These are phyloP conservation scores for Corydoras maculifer DNA, from an alignment of 2,113 vertebrate species.

Conservation along the genomic window DNA sequence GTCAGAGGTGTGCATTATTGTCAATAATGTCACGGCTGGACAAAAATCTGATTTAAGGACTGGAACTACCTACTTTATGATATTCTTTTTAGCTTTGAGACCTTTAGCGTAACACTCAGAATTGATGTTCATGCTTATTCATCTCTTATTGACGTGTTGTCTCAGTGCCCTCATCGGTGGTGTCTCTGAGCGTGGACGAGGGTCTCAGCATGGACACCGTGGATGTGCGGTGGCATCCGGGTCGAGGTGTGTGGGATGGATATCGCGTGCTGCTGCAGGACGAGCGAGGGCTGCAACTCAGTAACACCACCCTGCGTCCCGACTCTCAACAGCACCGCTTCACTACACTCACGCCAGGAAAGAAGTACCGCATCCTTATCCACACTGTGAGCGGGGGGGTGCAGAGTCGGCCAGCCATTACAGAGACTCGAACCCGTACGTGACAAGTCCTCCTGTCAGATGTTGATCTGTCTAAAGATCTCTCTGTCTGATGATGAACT, in stretches of 20 bases:
- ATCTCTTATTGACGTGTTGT: background rate
- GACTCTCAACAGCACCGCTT: constrained; percentile 68
- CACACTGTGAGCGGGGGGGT: constrained; percentile 80
- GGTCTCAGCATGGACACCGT: constrained; percentile 71
- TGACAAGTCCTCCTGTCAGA: background rate
- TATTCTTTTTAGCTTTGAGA: too few relatives aligned
- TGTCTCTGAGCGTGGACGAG: constrained; percentile 66
- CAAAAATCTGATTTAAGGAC: too few relatives aligned
- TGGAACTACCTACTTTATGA: too few relatives aligned
- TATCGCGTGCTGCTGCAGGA: constrained; percentile 81
- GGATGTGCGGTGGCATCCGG: constrained; percentile 77
- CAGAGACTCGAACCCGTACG: constrained; percentile 78
- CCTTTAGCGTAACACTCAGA: too few relatives aligned
- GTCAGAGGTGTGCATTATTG: too few relatives aligned
- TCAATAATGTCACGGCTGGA: too few relatives aligned
- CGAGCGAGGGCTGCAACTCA: constrained; percentile 66
- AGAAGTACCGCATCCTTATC: constrained; percentile 78
- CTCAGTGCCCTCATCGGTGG: constrained; percentile 65
- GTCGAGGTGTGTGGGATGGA: constrained; percentile 74
- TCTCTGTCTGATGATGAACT: too few relatives aligned
- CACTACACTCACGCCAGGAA: constrained; percentile 76
- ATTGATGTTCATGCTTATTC: too few relatives aligned
- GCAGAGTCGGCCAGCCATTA: constrained; percentile 65
- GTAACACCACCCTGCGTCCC: constrained; percentile 67
- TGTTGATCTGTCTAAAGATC: background rate